Percentiles rank a stretch among this genome's conserved stretches.
These are phyloP conservation scores for Pluvianellus socialis DNA, from an alignment of 2,113 vertebrate genomes.

Conservation along the genomic window DNA sequence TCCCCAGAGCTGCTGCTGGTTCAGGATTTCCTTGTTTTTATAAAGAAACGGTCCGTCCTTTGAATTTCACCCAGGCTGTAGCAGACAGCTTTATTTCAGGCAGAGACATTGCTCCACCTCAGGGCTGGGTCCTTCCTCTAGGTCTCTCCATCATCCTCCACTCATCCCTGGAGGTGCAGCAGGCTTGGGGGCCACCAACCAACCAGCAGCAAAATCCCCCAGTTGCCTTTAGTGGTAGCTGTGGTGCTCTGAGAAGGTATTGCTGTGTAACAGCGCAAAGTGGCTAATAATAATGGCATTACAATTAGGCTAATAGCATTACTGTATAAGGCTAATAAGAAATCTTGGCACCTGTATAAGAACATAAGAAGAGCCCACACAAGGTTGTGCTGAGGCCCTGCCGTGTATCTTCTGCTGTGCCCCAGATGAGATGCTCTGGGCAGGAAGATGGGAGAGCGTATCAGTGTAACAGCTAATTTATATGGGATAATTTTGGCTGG, in stretches of 20 bases:
- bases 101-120: background rate
- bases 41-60: background rate
- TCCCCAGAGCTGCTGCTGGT: background rate
- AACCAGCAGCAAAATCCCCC: background rate
- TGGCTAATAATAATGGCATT: background rate
- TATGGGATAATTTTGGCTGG: background rate
- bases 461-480: background rate
- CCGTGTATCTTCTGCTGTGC: background rate
- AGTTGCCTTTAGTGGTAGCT: rapidly evolving
- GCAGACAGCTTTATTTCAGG: background rate
- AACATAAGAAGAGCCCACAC: background rate
- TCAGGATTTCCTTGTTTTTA: background rate
- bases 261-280: background rate
- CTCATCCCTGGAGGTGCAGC: background rate
- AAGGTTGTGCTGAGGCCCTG: background rate
- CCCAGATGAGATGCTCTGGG: background rate
- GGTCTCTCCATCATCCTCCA: background rate
- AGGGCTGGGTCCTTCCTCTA: background rate
- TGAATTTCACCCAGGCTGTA: background rate
- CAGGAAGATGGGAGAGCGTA: rapidly evolving
- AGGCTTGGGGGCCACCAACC: background rate
- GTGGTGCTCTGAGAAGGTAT: background rate
- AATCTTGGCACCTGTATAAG: background rate
- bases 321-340: background rate
- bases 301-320: background rate